Evolutionary conservation across 2,888 invertebrate genomes (phyloP), one percentile per base, ranked within the genome.

Genomic region (Epirrita christyi): DNA sequence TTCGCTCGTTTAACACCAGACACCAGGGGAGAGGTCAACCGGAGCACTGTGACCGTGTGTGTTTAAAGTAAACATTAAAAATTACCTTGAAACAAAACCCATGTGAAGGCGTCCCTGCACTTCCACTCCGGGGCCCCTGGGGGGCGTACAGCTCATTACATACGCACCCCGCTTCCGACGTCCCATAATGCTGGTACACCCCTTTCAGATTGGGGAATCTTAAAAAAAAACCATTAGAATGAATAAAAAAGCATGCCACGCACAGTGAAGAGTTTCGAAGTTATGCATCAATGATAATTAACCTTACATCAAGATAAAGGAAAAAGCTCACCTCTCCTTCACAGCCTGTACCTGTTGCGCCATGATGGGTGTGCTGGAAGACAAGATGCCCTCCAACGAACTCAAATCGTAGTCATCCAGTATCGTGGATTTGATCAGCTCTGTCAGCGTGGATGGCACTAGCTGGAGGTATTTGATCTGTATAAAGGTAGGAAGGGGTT

Each of bases 121-220:
- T 76, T 0, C 77, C 75, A 0, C 55, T 45, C 14, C 57, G 66
- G 0, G 61, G 40, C 0, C 67, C 71, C 0, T 28, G 37, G 0
- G 64, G 21, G 0, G 66, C 48, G 0, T 3, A 0, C 7, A 57
- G 9, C 27, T 71, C 69, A 1, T 43, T 63, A 28, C 70, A 64
- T 0, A 63, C 48, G 0, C 46, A 48, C 0, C 75, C 75, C 0
- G 57, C 69, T 34, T 78, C 78, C 0, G 75, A 64, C 47, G 66
- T 64, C 0, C 76, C 77, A 28, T 78, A 78, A 0, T 68, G 2
- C 37, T 76, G 74, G 6, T 52, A 15, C 0, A 76, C 64, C 1
- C 60, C 47, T 5, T 45, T 34, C 5, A 78, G 29, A 2, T 61
- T 67, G 0, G 69, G 66, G 1, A 76, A 34, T 41, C 77, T 78